phyloP scores from a whole-genome alignment of 1,140 invertebrate species.

The Rhopalosiphum maidis region DNA sequence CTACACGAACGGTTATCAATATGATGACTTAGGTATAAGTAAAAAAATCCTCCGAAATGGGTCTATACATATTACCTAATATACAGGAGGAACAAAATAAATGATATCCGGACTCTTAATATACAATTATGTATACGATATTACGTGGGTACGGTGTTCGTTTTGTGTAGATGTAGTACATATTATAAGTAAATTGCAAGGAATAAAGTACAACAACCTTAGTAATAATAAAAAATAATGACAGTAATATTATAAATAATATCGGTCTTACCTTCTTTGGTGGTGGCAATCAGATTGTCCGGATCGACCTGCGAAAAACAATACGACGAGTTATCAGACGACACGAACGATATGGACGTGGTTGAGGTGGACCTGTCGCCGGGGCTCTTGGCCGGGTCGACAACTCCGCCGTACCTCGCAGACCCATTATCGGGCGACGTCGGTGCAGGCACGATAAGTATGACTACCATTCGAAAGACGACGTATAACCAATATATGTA shows the following conservation, averaged over 20 bases:
- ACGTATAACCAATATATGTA: neutral
- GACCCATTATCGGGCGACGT: constrained; percentile 12
- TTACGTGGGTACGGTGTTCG: neutral
- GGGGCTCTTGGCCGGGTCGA: constrained; percentile 38
- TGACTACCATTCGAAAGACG: constrained; percentile 59
- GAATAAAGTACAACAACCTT: neutral
- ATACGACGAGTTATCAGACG: constrained; percentile 59
- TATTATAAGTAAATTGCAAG: neutral
- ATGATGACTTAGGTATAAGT: no score
- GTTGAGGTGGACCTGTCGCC: constrained; percentile 57
- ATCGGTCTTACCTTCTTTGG: constrained; percentile 66
- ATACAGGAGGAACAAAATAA: no score
- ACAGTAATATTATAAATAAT: neutral
- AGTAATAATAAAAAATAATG: neutral
- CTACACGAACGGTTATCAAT: neutral
- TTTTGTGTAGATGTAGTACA: neutral
- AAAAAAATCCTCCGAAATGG: neutral
- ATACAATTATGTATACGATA: no score
- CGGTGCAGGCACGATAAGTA: constrained; percentile 59
- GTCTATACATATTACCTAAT: no score
- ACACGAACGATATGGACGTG: constrained; percentile 60
- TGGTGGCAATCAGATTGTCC: constrained; percentile 65
- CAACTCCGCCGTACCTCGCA: neutral
- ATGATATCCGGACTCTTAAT: no score
- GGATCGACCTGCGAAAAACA: constrained; percentile 65